These are phyloP conservation scores for Melikaiella ostensackeni DNA, from an alignment of 2,888 invertebrate species.

Conservation along the genomic window DNA sequence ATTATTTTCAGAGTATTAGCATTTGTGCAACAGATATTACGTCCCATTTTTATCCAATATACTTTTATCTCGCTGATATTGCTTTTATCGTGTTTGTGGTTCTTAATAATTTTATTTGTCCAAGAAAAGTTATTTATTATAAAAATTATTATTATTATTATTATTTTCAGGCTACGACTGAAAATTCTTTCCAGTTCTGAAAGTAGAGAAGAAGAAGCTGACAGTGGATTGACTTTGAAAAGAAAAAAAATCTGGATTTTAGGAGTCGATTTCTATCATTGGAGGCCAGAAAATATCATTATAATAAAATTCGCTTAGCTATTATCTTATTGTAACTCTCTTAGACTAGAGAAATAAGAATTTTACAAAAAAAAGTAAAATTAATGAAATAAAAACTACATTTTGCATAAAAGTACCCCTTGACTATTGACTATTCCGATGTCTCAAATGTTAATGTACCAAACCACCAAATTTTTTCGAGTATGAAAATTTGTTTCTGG, in stretches of 20 bases:
- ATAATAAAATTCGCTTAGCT: not conserved
- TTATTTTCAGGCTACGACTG: not conserved
- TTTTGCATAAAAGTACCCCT: not conserved
- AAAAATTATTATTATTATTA: constrained; percentile 4
- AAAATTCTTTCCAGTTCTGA: constrained; percentile 6
- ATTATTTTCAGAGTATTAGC: too few species aligned
- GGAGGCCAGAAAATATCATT: constrained; percentile 5
- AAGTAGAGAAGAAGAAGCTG: constrained; percentile 1
- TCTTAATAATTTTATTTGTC: too few species aligned
- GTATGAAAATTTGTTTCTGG: not conserved
- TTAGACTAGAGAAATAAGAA: not conserved
- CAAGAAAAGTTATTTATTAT: not conserved
- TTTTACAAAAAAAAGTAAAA: constrained; percentile 3
- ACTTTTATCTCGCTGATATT: too few species aligned
- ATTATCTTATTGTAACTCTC: constrained; percentile 9
- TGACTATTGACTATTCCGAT: not conserved
- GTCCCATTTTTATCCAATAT: too few species aligned
- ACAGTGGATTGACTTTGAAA: not conserved
- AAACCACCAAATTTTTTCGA: not conserved
- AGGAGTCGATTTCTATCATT: not conserved
- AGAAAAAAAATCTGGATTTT: not conserved
- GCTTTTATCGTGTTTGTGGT: too few species aligned
- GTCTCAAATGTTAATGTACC: not conserved
- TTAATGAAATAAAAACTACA: not conserved
- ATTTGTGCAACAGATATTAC: too few species aligned